Conservation (phyloP, 2,113 vertebrate genomes). For the Rhipidura dahli region DNA sequence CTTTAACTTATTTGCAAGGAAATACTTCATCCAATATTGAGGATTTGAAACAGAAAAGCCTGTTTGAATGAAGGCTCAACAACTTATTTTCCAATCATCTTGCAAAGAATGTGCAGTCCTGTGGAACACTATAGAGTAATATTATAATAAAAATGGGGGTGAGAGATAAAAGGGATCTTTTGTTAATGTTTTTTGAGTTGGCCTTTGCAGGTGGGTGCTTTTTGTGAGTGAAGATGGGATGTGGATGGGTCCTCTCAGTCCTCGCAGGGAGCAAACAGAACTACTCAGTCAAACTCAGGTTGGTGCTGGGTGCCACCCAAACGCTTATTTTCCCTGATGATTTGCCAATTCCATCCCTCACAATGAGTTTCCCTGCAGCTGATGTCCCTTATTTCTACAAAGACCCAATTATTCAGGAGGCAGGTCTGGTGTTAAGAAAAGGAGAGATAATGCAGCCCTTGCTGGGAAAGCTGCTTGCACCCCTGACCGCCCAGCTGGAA, state of each 20-base stretch:
- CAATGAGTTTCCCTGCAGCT: neutral
- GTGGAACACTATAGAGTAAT: neutral
- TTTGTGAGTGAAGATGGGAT: neutral
- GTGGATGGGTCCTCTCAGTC: neutral
- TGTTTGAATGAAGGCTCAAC: constrained; percentile 2
- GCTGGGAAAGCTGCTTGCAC: constrained; percentile 15
- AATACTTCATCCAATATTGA: neutral
- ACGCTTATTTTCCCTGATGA: accelerated
- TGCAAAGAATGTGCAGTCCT: neutral
- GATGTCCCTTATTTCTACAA: neutral
- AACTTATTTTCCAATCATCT: neutral
- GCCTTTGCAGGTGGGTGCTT: neutral
- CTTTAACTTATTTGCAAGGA: neutral
- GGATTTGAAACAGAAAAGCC: neutral
- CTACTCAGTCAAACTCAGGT: neutral
- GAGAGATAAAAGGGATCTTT: neutral
- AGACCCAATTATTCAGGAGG: neutral
- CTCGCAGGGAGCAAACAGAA: neutral
- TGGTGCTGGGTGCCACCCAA: accelerated
- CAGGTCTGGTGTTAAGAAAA: neutral
- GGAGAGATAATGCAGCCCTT: constrained; percentile 8
- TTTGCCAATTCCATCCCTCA: neutral
- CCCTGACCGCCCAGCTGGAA: constrained; percentile 24
- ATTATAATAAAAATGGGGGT: neutral
- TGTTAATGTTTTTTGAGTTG: neutral